These are phyloP conservation scores for Plagodis pulveraria DNA, from an alignment of 2,888 invertebrate species.

Conservation along the genomic window DNA sequence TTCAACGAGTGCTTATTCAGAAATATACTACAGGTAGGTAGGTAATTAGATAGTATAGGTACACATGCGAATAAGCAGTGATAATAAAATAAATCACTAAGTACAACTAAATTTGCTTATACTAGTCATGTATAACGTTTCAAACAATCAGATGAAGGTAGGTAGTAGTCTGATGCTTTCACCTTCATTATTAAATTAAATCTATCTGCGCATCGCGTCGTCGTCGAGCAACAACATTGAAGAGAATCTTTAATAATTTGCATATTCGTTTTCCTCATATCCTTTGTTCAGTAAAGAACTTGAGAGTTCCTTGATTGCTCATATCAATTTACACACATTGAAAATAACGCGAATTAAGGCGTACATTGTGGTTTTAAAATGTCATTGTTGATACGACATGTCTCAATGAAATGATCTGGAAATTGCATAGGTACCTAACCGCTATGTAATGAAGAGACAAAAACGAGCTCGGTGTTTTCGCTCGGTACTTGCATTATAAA, in stretches of 20 bases:
- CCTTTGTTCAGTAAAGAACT: slow-evolving; percentile 34
- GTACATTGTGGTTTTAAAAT: slow-evolving; percentile 4
- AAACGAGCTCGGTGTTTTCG: slow-evolving; percentile 29
- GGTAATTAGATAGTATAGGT: no score
- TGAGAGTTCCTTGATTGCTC: slow-evolving; percentile 18
- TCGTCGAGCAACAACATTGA: slow-evolving; percentile 19
- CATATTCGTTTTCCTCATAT: slow-evolving; percentile 39
- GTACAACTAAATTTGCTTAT: no score
- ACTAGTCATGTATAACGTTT: no score
- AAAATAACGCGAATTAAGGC: slow-evolving; percentile 15
- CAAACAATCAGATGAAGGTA: no score
- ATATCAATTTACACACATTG: slow-evolving; percentile 25
- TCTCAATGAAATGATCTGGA: neutral
- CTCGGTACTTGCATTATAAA: slow-evolving; percentile 46
- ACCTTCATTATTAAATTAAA: slow-evolving; percentile 9
- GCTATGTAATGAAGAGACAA: slow-evolving; percentile 7
- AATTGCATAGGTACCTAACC: neutral
- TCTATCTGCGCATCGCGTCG: slow-evolving; percentile 13
- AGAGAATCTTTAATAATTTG: slow-evolving; percentile 31
- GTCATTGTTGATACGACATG: slow-evolving; percentile 16
- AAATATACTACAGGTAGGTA: no score
- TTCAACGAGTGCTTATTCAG: no score
- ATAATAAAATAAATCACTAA: no score
- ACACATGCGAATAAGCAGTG: no score
- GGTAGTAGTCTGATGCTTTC: no score